phyloP scores from a whole-genome alignment of 2,797 vertebrate genomes.

The Acrossocheilus wenchowensis region DNA sequence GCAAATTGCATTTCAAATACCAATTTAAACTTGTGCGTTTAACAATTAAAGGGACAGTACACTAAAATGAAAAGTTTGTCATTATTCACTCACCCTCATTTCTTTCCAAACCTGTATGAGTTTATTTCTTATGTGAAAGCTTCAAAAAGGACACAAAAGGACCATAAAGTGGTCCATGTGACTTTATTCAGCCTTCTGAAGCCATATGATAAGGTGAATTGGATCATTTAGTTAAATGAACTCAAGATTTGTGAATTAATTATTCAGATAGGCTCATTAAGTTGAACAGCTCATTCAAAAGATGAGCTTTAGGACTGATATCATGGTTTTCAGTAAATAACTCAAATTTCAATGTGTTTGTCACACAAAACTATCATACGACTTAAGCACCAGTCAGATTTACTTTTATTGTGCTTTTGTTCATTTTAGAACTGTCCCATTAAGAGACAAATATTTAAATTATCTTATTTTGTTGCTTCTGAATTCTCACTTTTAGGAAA shows the following conservation, averaged over 20 bases:
- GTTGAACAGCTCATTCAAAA: background rate
- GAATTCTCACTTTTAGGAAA: background rate
- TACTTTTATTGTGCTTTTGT: background rate
- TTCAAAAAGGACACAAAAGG: background rate
- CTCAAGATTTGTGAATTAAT: background rate
- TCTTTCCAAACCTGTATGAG: background rate
- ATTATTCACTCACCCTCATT: background rate
- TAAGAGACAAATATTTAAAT: background rate
- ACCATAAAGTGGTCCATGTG: background rate
- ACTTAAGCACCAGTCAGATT: background rate
- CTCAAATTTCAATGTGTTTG: background rate
- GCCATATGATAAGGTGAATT: background rate
- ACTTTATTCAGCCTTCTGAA: background rate
- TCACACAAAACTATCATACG: background rate
- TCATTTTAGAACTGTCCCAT: background rate
- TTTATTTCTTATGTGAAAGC: background rate
- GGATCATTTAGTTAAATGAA: background rate
- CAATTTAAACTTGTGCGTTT: background rate
- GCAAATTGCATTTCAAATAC: background rate
- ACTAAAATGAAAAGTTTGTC: background rate
- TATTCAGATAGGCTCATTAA: background rate
- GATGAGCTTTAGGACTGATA: background rate
- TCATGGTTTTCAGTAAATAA: background rate
- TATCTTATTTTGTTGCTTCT: background rate
- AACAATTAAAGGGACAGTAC: conserved; percentile 6